Evolutionary conservation across 2,888 invertebrate genomes (phyloP).

Genomic region (Agonum fuliginosum): DNA sequence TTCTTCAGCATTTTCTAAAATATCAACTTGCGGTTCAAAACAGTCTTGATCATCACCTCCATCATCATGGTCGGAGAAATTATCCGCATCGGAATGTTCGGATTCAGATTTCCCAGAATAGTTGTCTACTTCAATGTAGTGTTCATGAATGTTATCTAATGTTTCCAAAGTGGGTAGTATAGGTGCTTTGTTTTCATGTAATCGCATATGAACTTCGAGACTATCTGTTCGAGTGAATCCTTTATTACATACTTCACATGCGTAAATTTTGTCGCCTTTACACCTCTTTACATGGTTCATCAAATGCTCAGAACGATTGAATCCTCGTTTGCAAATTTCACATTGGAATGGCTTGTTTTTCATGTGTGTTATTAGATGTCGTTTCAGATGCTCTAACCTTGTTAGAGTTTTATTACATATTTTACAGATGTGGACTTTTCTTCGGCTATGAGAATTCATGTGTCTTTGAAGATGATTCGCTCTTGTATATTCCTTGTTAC

Average conservation of each 20-base stretch:
- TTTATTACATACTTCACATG: slow-evolving; percentile 73
- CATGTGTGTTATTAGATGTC: slow-evolving; percentile 71
- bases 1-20: slow-evolving; percentile 63
- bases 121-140: slow-evolving; percentile 69
- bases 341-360: slow-evolving; percentile 71
- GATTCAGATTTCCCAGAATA: slow-evolving; percentile 52
- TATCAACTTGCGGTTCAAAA: slow-evolving; percentile 69
- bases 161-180: slow-evolving; percentile 70
- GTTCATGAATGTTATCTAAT: slow-evolving; percentile 71
- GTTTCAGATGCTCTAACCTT: slow-evolving; percentile 70
- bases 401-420: slow-evolving; percentile 71
- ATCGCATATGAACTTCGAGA: slow-evolving; percentile 69
- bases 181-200: slow-evolving; percentile 69
- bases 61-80: slow-evolving; percentile 65
- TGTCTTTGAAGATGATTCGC: slow-evolving; percentile 70
- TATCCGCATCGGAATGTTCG: slow-evolving; percentile 63
- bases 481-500: slow-evolving; percentile 70
- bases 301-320: slow-evolving; percentile 71
- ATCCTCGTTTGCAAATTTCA: slow-evolving; percentile 70
- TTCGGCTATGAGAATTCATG: slow-evolving; percentile 69
- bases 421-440: slow-evolving; percentile 71
- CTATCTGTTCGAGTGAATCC: slow-evolving; percentile 71
- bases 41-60: slow-evolving; percentile 64
- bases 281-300: slow-evolving; percentile 70
- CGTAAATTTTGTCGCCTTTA: slow-evolving; percentile 72